phyloP scores from a whole-genome alignment of 2,888 invertebrate species.

The Pammene aurita region DNA sequence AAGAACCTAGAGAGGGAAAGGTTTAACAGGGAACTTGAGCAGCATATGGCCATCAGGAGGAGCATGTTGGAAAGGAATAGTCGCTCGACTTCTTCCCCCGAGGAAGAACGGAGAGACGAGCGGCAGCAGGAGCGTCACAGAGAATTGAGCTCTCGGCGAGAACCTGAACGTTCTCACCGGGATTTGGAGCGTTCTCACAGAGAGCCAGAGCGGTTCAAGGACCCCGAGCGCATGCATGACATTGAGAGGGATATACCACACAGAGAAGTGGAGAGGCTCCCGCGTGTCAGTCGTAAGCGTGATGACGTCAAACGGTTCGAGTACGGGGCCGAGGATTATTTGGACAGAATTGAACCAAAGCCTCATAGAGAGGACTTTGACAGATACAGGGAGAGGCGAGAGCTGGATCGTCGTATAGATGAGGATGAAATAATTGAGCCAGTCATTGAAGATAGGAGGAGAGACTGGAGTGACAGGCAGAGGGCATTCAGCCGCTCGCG shows the following conservation, averaged over 20 bases:
- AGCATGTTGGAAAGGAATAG: slow-evolving; percentile 80
- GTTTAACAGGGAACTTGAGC: slow-evolving; percentile 82
- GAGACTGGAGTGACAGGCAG: slow-evolving; percentile 76
- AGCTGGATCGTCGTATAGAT: slow-evolving; percentile 73
- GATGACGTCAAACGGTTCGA: slow-evolving; percentile 75
- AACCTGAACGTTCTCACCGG: slow-evolving; percentile 75
- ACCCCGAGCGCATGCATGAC: slow-evolving; percentile 67
- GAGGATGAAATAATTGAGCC: slow-evolving; percentile 79
- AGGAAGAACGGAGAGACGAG: slow-evolving; percentile 80
- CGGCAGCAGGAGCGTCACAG: slow-evolving; percentile 74
- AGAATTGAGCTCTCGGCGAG: slow-evolving; percentile 73
- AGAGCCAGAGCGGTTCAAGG: slow-evolving; percentile 69
- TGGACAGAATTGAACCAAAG: slow-evolving; percentile 72
- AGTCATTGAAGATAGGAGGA: slow-evolving; percentile 70
- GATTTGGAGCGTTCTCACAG: slow-evolving; percentile 67
- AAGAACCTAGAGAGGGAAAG: slow-evolving; percentile 89
- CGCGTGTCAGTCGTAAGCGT: slow-evolving; percentile 74
- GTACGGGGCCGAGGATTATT: slow-evolving; percentile 74
- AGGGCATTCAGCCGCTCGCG: slow-evolving; percentile 78
- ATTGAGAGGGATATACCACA: slow-evolving; percentile 61
- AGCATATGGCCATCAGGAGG: slow-evolving; percentile 79
- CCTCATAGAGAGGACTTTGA: slow-evolving; percentile 72
- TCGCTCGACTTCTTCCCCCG: slow-evolving; percentile 82
- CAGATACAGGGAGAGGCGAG: slow-evolving; percentile 72
- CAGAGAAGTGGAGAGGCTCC: slow-evolving; percentile 74